Conservation (phyloP, 2,888 invertebrate genomes). For the Drosophila picticornis region DNA sequence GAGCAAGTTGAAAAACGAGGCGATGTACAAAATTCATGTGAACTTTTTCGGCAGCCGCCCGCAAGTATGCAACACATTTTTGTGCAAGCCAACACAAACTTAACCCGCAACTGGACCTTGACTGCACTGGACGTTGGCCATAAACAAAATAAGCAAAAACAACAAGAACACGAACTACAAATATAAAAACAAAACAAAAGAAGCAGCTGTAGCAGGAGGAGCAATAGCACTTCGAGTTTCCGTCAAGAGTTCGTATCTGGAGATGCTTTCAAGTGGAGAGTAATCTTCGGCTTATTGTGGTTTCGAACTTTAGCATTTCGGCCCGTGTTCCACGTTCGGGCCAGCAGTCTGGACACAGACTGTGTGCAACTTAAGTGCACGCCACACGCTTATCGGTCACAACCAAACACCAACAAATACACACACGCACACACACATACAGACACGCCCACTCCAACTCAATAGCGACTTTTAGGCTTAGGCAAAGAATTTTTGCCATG, state of each 20-base stretch:
- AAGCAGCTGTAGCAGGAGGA: background rate
- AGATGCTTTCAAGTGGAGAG: slow-evolving; percentile 34
- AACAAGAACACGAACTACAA: slow-evolving; percentile 11
- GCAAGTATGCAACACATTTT: slow-evolving; percentile 73
- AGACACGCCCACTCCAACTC: slow-evolving; percentile 23
- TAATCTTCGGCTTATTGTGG: slow-evolving; percentile 74
- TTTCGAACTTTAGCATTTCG: slow-evolving; percentile 68
- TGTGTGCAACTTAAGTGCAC: slow-evolving; percentile 75
- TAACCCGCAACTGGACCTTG: slow-evolving; percentile 48
- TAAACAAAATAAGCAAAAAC: slow-evolving; percentile 42
- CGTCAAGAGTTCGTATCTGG: slow-evolving; percentile 29
- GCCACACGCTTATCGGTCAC: slow-evolving; percentile 78
- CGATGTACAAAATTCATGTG: slow-evolving; percentile 9
- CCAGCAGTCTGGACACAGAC: slow-evolving; percentile 31
- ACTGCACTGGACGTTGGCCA: slow-evolving; percentile 45
- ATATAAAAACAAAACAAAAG: slow-evolving; percentile 38
- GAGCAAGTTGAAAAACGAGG: slow-evolving; percentile 4
- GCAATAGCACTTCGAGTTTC: slow-evolving; percentile 22
- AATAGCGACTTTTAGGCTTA: slow-evolving; percentile 74
- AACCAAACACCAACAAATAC: slow-evolving; percentile 25
- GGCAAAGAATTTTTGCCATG: slow-evolving; percentile 68
- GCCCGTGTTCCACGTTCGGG: slow-evolving; percentile 27
- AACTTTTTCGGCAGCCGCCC: slow-evolving; percentile 70
- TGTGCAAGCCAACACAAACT: slow-evolving; percentile 38
- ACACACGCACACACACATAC: slow-evolving; percentile 8